These are phyloP conservation scores for Takifugu ocellatus DNA, from an alignment of 2,797 vertebrate genomes.

Conservation along the genomic window DNA sequence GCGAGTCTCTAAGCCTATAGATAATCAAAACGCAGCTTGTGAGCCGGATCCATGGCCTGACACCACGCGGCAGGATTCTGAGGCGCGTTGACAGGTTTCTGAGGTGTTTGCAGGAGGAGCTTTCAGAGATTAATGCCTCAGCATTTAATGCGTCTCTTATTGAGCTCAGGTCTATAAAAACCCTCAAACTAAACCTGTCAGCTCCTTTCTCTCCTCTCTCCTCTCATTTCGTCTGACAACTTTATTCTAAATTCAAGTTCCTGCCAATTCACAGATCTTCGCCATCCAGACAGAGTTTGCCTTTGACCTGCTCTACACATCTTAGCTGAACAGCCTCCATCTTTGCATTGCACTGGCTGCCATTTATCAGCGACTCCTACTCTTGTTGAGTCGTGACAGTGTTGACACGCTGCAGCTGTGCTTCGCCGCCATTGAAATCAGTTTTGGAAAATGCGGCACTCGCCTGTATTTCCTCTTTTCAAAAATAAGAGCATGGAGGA, in stretches of 20 bases:
- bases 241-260: conserved; percentile 3
- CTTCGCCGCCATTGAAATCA: neutral
- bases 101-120: conserved; percentile 26
- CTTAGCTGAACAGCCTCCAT: too few relatives aligned
- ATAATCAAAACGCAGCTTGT: conserved; percentile 52
- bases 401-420: too few relatives aligned
- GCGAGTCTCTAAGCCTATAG: conserved; percentile 56
- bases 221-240: conserved; percentile 7
- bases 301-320: too few relatives aligned
- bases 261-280: too few relatives aligned
- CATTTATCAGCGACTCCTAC: too few relatives aligned
- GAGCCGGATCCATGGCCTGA: conserved; percentile 35
- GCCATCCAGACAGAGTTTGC: too few relatives aligned
- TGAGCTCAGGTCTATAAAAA: conserved; percentile 19
- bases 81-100: conserved; percentile 44
- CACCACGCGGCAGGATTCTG: conserved; percentile 47
- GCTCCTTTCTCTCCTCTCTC: neutral
- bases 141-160: conserved; percentile 47
- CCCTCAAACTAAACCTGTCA: neutral
- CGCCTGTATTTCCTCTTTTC: neutral
- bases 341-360: too few relatives aligned
- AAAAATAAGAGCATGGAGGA: conserved; percentile 40
- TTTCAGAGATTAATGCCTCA: conserved; percentile 37
- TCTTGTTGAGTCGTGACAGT: too few relatives aligned
- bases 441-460: neutral